Base-by-base conservation (phyloP, 2,797 vertebrate species). In the Sebastes diploproa region DNA sequence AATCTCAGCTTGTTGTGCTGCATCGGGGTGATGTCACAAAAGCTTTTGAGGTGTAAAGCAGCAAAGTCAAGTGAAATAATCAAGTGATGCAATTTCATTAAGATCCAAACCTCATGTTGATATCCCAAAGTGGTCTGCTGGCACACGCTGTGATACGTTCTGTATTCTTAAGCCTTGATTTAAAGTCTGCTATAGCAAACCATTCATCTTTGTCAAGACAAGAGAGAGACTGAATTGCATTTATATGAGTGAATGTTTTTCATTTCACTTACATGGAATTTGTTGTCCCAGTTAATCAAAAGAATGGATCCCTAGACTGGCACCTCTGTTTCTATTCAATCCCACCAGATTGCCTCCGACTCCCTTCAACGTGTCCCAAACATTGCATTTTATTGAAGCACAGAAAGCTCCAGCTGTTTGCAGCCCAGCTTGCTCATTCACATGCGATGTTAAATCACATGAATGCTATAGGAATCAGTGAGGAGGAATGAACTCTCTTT, bases 181-280 rank as follows among this genome's bases (percentile, higher is more conserved):
- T 87, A 89, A 88, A 86, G 78, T 90, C 81, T 20, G 52, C 81
- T 81, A 69, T 70, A 81, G 83, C 75, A 70, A 89, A 68, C 74
- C 71, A 89, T 90, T 91, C 78, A 75, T 93, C 91, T 91, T 85
- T 83, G 61, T 88, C 85, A 72, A 82, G 76, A 75, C 75, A 79
- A 72, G 75, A 7, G 75, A 88, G 50, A 70, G 46, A 66, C 78
- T 87, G 77, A 85, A 86, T 80, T 85, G 80, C 82, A 86, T 91
- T 83, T 81, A 80, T 87, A 81, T 72, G 62, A 89, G 78, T 71
- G 38, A 89, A 86, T 65, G 75, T 72, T 89, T 92, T 90, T 90
- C 77, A 75, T 77, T 89, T 69, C 66, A 23, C 74, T 81, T 79
- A 78, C 82, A 80, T 81, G 63, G 63, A 82, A 72, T 86, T 86